These are phyloP conservation scores for Saxidomus purpurata DNA, from an alignment of 1,140 invertebrate genomes.

Conservation along the genomic window DNA sequence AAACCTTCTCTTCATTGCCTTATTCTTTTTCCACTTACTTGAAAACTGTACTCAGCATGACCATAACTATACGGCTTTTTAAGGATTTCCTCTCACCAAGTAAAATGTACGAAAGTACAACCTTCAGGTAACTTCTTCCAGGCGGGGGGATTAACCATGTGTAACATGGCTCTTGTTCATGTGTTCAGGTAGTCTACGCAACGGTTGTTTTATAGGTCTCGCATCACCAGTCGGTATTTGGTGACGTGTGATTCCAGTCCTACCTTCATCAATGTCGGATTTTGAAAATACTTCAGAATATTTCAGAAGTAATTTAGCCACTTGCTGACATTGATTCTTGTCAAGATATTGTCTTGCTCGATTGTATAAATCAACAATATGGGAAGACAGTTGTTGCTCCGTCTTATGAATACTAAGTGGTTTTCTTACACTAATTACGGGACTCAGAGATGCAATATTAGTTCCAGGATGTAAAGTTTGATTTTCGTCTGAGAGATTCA, in stretches of 20 bases:
- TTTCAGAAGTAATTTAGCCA: background rate
- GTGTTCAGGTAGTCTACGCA: background rate
- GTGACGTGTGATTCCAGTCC: conserved; percentile 6
- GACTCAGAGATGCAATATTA: conserved; percentile 13
- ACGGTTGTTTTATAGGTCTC: background rate
- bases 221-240: conserved; percentile 30
- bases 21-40: no score
- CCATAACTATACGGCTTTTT: no score
- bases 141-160: no score
- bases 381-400: background rate
- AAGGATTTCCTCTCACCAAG: no score
- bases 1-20: no score
- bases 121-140: no score
- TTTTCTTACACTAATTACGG: background rate
- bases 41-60: no score
- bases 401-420: no score
- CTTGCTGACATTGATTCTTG: background rate
- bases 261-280: background rate
- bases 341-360: background rate
- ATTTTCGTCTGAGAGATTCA: conserved; percentile 1
- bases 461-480: background rate
- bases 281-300: background rate
- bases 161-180: background rate
- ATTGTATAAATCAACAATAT: background rate
- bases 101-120: no score